A percentile compares a stretch with the other conserved stretches of the same genome.
phyloP scores from a whole-genome alignment of 2,113 vertebrate genomes.

The Phalacrocorax carbo region DNA sequence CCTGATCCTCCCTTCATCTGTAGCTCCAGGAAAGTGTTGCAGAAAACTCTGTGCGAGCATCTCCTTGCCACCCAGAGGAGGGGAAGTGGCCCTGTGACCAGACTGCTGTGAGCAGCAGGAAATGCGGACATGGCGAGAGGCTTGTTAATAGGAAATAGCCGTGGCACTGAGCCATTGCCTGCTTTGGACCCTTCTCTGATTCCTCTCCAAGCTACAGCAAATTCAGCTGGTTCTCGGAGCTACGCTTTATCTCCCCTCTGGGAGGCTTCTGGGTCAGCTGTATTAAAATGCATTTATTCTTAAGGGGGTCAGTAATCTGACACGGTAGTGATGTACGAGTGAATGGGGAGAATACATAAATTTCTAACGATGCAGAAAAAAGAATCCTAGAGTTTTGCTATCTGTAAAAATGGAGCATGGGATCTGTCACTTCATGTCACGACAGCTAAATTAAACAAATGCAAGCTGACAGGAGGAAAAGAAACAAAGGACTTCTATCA shows the following conservation, averaged over 20 bases:
- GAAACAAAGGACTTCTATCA: conserved; percentile 57
- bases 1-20: background rate
- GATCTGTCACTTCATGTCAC: conserved; percentile 45
- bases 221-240: background rate
- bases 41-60: background rate
- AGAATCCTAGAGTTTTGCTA: conserved; percentile 14
- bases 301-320: conserved; percentile 45
- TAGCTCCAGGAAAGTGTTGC: background rate
- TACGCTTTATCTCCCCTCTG: conserved; percentile 25
- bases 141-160: background rate
- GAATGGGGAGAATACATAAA: conserved; percentile 54
- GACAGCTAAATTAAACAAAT: conserved; percentile 57
- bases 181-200: background rate
- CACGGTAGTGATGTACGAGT: conserved; percentile 24
- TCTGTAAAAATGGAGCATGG: background rate
- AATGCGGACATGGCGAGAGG: background rate
- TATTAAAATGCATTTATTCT: conserved; percentile 65
- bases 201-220: background rate
- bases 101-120: background rate
- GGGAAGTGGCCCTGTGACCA: accelerated
- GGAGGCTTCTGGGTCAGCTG: conserved; percentile 53
- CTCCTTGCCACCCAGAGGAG: background rate
- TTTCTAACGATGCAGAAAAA: conserved; percentile 1
- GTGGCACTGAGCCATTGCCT: background rate
- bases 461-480: conserved; percentile 53